phyloP scores from a whole-genome alignment of 37 sponge, comb jelly and placozoan species.

The Ephydatia muelleri region DNA sequence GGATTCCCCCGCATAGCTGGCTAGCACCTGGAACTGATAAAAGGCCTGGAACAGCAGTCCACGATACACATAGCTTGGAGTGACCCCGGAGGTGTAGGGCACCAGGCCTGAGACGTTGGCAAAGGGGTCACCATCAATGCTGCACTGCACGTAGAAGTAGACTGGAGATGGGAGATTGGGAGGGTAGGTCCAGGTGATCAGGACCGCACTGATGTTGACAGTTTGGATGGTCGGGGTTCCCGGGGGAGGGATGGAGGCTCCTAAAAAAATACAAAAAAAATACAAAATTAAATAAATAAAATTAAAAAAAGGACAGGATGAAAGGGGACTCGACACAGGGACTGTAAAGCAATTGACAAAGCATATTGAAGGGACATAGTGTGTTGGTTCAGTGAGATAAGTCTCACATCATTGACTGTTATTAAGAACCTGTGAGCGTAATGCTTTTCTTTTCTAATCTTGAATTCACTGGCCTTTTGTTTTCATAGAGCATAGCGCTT shows the following conservation, averaged over 20 bases:
- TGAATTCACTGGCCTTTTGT: no score
- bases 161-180: background rate
- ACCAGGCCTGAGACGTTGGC: background rate
- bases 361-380: background rate
- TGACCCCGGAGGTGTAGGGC: background rate
- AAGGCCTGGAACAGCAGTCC: constrained; percentile 21
- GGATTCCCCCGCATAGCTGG: background rate
- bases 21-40: constrained; percentile 39
- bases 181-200: constrained; percentile 33
- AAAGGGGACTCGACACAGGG: no score
- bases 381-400: no score
- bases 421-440: no score
- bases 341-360: no score
- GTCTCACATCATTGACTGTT: no score
- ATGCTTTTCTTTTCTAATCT: no score
- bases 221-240: background rate
- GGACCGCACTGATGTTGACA: constrained; percentile 32
- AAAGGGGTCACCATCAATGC: constrained; percentile 40
- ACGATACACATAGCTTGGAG: constrained; percentile 10
- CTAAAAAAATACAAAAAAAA: background rate
- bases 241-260: background rate
- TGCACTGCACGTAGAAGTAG: constrained; percentile 20
- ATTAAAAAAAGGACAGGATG: background rate
- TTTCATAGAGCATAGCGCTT: no score
- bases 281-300: background rate